A percentile compares a stretch with the other conserved stretches of the same genome.
Evolutionary conservation across 2,113 vertebrate species (phyloP).

Genomic region (Ursus arctos): DNA sequence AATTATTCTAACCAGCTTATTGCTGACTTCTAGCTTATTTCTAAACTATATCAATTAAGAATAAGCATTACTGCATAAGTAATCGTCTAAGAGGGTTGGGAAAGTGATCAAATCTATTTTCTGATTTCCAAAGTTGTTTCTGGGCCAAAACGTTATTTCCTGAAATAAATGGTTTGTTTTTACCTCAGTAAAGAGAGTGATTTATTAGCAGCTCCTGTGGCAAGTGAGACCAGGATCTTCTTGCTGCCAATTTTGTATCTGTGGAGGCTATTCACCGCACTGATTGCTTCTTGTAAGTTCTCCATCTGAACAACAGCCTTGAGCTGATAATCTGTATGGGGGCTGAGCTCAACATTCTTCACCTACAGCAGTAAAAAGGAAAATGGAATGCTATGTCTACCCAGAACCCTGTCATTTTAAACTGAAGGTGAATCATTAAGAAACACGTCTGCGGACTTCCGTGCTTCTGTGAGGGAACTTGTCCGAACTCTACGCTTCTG

Average conservation of each 20-base stretch:
- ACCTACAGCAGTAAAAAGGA: constrained; percentile 84
- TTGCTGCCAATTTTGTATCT: constrained; percentile 96
- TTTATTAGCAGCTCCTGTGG: constrained; percentile 93
- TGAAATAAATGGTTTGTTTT: constrained; percentile 44
- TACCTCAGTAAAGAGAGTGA: constrained; percentile 95
- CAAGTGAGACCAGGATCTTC: constrained; percentile 96
- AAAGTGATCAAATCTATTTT: constrained; percentile 23
- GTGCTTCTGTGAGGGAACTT: neutral
- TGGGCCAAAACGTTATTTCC: constrained; percentile 20
- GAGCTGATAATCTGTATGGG: constrained; percentile 98
- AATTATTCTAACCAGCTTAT: neutral
- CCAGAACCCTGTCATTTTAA: neutral
- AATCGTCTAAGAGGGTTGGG: neutral
- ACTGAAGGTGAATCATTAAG: neutral
- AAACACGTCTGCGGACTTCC: neutral
- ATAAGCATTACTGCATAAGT: neutral
- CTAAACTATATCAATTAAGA: neutral
- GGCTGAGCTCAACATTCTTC: constrained; percentile 95
- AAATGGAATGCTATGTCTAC: neutral
- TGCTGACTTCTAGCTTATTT: constrained; percentile 15
- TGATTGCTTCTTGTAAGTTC: constrained; percentile 95
- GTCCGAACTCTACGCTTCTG: neutral
- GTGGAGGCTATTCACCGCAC: constrained; percentile 94
- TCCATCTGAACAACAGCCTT: constrained; percentile 96
- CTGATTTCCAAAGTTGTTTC: constrained; percentile 56